Conservation (phyloP, 2,113 vertebrate genomes). For the Egretta garzetta region DNA sequence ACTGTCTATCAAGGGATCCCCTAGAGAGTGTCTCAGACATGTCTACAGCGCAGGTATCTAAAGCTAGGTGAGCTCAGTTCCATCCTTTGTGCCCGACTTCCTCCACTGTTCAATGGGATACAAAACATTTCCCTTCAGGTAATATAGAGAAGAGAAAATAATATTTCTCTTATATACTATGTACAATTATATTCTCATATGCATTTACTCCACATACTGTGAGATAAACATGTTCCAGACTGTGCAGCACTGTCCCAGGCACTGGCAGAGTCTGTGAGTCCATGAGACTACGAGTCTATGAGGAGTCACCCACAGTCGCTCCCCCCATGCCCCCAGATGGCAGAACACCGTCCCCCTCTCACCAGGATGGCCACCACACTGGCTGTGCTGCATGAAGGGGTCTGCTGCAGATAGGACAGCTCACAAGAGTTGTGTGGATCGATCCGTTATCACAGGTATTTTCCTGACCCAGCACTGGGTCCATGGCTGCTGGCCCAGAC, state of each 20-base stretch:
- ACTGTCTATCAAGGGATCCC: too few species aligned
- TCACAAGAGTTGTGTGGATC: not conserved
- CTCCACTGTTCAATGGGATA: not conserved
- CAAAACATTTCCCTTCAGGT: not conserved
- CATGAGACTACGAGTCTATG: too few species aligned
- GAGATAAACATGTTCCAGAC: not conserved
- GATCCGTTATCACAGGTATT: fast-evolving
- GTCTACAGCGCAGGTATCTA: not conserved
- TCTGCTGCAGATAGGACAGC: not conserved
- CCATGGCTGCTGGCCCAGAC: too few species aligned
- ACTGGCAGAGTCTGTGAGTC: not conserved
- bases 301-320: not conserved
- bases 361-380: not conserved
- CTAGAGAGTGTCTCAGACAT: not conserved
- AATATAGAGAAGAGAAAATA: not conserved
- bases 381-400: not conserved
- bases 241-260: not conserved
- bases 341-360: not conserved
- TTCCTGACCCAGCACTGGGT: not conserved
- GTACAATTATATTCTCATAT: not conserved
- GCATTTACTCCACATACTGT: not conserved
- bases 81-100: not conserved
- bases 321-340: too few species aligned
- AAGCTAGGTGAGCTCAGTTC: not conserved
- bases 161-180: not conserved